Base-by-base conservation (phyloP, 2,113 vertebrate genomes). In the Thamnaconus septentrionalis region DNA sequence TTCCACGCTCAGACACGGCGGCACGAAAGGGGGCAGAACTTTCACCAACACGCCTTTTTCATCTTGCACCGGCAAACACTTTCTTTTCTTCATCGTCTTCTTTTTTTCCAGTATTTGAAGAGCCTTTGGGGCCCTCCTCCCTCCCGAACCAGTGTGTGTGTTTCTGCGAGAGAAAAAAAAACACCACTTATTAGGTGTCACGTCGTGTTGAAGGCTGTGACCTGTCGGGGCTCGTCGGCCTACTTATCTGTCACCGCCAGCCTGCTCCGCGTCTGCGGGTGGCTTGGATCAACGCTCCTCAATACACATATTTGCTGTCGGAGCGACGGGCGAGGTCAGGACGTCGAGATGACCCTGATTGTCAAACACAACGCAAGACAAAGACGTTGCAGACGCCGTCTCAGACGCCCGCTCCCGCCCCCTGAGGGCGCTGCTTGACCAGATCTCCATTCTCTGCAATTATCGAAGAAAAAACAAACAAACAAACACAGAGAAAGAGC, bases 321-420 rank as follows among this genome's bases (percentile, higher is more conserved):
- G 53, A 82, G 64, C 73, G 52, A 63, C 62, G 48, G 50, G 54
- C 41, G 12, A 69, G 84, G 79, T 89, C 83, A 79, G 62, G 18
- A 46, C 73, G 69, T 79, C 78, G 58, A 86, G 84, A 89, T 90
- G 81, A 85, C 82, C 79, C 75, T 57, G 66, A 78, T 82, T 83
- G 82, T 83, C 69, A 80, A 66, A 79, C 61, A 61, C 65, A 76
- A 63, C 59, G 53, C 71, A 64, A 82, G 41, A 75, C 71, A 71
- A 75, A 83, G 70, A 80, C 59, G 42, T 69, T 85, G 74, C 58
- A 68, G 76, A 75, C 62, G 63, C 65, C 61, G 75, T 75, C 46
- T 45, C 12, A 66, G 43, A 71, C 73, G 50, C 41, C 18, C 18
- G 18, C 18, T 31, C 18, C 18, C 18, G 18, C 18, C 18, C 18